These are phyloP conservation scores for Argya squamiceps DNA, from an alignment of 2,797 vertebrate species.

Conservation along the genomic window DNA sequence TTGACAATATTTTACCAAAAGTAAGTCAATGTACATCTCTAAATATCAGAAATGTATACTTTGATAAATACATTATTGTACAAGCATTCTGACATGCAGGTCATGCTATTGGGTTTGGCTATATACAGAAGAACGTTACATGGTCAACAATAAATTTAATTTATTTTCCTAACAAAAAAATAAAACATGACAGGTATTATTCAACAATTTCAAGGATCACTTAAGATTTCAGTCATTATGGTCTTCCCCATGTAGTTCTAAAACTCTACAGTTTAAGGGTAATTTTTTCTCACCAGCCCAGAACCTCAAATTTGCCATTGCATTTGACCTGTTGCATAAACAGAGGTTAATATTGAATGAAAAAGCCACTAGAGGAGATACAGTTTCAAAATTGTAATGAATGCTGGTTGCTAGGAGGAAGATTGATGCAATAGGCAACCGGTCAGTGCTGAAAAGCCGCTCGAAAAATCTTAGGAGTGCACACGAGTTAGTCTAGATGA, in stretches of 20 bases:
- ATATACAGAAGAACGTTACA: conserved; percentile 68
- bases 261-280: not conserved
- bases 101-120: conserved; percentile 72
- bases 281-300: conserved; percentile 59
- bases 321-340: conserved; percentile 64
- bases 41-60: conserved; percentile 81
- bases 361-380: conserved; percentile 45
- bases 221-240: conserved; percentile 14
- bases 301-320: conserved; percentile 57
- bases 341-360: conserved; percentile 46
- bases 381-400: conserved; percentile 46
- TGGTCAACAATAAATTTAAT: conserved; percentile 48
- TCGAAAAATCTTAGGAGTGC: conserved; percentile 56
- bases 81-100: conserved; percentile 80
- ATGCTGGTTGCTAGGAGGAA: conserved; percentile 64
- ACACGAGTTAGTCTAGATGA: conserved; percentile 39
- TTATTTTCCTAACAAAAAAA: conserved; percentile 67
- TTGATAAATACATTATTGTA: conserved; percentile 76
- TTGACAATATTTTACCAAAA: conserved; percentile 80
- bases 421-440: conserved; percentile 51
- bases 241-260: conserved; percentile 15
- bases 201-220: conserved; percentile 68
- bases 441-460: conserved; percentile 8
- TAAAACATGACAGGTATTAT: conserved; percentile 66
- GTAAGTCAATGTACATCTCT: conserved; percentile 82